Percentiles rank a stretch among this genome's conserved stretches.
These are phyloP conservation scores for Morpho helenor DNA, from an alignment of 2,888 invertebrate species.

Conservation along the genomic window DNA sequence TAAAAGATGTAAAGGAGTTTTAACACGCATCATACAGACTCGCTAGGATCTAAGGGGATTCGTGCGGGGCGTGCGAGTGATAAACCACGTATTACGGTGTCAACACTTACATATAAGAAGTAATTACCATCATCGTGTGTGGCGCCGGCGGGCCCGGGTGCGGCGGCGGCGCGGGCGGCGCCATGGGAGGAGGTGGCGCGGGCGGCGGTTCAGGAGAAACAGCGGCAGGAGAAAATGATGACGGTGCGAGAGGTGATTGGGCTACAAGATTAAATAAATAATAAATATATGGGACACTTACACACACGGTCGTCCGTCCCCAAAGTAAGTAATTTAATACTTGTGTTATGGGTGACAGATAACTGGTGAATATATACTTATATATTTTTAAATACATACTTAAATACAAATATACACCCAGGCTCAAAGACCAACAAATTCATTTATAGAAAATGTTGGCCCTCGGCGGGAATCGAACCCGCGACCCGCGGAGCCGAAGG, in stretches of 20 bases:
- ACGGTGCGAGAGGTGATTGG: conserved; percentile 80
- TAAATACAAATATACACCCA: too few species aligned
- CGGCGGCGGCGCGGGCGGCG: conserved; percentile 53
- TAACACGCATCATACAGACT: conserved; percentile 14
- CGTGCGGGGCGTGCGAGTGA: conserved; percentile 73
- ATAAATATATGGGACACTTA: too few species aligned
- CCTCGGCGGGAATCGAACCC: too few species aligned
- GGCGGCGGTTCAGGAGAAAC: conserved; percentile 81
- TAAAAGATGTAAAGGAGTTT: conserved; percentile 1
- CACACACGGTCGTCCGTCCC: too few species aligned
- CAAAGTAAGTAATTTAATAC: too few species aligned
- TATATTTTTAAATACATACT: too few species aligned
- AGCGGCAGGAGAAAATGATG: conserved; percentile 77
- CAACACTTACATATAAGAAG: conserved; percentile 79
- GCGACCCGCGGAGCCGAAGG: too few species aligned
- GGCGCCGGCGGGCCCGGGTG: conserved; percentile 52
- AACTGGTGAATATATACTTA: too few species aligned
- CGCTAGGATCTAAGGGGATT: conserved; percentile 29
- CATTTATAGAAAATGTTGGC: too few species aligned
- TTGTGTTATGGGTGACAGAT: too few species aligned
- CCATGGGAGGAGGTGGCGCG: conserved; percentile 74
- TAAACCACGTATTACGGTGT: conserved; percentile 77
- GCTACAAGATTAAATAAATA: too few species aligned
- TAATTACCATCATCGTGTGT: conserved; percentile 80
- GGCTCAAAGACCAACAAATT: too few species aligned